Base-by-base conservation (phyloP, 64 coral and sea anemone genomes). In the Porites australiensis region DNA sequence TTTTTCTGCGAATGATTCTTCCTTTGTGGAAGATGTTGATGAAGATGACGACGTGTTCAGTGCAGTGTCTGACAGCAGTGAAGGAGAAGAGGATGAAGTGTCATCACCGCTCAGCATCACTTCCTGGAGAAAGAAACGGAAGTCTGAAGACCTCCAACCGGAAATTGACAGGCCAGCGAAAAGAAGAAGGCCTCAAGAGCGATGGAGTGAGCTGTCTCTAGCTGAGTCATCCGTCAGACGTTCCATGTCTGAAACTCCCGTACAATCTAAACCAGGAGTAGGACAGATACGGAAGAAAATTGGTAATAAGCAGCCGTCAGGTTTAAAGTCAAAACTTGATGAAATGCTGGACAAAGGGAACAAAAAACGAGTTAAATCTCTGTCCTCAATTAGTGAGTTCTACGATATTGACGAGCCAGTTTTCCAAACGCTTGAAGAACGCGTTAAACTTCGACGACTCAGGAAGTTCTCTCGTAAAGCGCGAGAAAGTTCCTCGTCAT, bases 11-110 rank as follows among this genome's bases (percentile, higher is more conserved):
- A 48, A 16, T 63, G n/a, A 52, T 44, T 66, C n/a, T 19, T 10
- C 11, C 12, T 61, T 87, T 37, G 64, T 70, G 48, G 63, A 79
- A 57, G 79, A 64, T 12, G 59, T 45, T 49, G 79, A 82, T 69
- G 63, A 84, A 20, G 59, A 83, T 64, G 79, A 83, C 46, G 89
- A 91, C 44, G 70, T 82, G 13, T 76, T 67, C 49, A 93, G 72
- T 43, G 79, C 74, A 10, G 83, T 93, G 50, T 83, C 91, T 55
- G 91, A 87, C 27, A 93, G 91, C 74, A 87, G 59, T 87, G 83
- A 87, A 6, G 91, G 91, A 18, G 82, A 93, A 59, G 72, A 59
- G 5, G 82, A 93, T 4, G 91, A 87, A 5, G 7, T 66, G 43
- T 57, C 44, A 4, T 93, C 91, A 9, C 82, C 82, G 14, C 70